phyloP scores from a whole-genome alignment of 2,888 invertebrate species.

The Venusia cambrica region DNA sequence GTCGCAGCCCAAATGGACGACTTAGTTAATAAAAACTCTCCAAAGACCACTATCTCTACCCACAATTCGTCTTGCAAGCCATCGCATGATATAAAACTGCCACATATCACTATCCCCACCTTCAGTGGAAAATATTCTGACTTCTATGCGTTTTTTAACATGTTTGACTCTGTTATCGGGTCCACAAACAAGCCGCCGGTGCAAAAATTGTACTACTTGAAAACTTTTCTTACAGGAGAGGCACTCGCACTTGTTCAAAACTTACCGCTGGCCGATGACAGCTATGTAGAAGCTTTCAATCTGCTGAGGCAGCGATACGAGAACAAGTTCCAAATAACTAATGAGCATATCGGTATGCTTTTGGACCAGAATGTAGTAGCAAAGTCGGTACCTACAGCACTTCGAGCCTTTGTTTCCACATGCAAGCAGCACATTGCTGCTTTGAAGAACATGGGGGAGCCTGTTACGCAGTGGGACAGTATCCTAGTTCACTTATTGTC shows the following conservation, averaged over 20 bases:
- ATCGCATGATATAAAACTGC: no score
- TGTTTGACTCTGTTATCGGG: background rate
- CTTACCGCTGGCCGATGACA: background rate
- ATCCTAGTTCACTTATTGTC: conserved; percentile 1
- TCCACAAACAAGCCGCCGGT: background rate
- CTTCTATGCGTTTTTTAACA: background rate
- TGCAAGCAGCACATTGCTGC: conserved; percentile 6
- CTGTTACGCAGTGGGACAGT: conserved; percentile 5
- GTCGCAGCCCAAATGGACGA: no score
- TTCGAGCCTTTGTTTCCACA: background rate
- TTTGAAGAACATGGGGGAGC: conserved; percentile 3
- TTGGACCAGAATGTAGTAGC: background rate
- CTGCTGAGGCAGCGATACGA: conserved; percentile 1
- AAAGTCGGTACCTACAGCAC: background rate
- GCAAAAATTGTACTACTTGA: conserved; percentile 1
- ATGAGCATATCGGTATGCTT: conserved; percentile 1
- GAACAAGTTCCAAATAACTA: conserved; percentile 1
- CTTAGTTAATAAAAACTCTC: no score
- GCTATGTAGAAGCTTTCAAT: conserved; percentile 1
- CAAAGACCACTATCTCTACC: no score
- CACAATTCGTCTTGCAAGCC: no score
- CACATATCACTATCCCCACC: no score
- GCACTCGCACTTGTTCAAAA: background rate
- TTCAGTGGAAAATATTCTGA: background rate
- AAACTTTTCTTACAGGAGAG: conserved; percentile 2